A percentile compares a stretch with the other conserved stretches of the same genome.
These are phyloP conservation scores for Stomatorhinus walkeri DNA, from an alignment of 2,797 vertebrate species.

Conservation along the genomic window DNA sequence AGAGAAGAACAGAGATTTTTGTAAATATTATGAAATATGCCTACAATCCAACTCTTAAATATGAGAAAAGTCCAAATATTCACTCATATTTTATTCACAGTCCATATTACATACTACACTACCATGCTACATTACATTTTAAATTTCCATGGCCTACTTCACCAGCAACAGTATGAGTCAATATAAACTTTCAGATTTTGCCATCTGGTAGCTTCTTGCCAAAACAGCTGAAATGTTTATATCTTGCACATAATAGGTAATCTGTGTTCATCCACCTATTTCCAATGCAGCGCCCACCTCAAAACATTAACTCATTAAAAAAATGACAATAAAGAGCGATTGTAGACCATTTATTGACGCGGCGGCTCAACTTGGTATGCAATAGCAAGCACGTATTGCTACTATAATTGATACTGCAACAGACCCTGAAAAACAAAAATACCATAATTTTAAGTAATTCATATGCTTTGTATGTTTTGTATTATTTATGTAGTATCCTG, in stretches of 20 bases:
- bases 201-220: neutral
- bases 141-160: slow-evolving; percentile 9
- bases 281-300: neutral
- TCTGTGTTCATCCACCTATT: neutral
- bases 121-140: neutral
- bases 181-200: slow-evolving; percentile 8
- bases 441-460: neutral
- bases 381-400: neutral
- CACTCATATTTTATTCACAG: neutral
- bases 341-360: neutral
- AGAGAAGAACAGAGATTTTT: neutral
- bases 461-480: neutral
- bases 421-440: neutral
- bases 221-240: neutral
- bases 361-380: neutral
- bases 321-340: neutral
- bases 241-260: neutral
- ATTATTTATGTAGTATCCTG: neutral
- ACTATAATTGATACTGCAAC: neutral
- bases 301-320: neutral
- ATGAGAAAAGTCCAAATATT: neutral
- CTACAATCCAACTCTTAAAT: neutral
- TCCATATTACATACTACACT: neutral
- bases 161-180: slow-evolving; percentile 1
- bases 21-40: neutral